Evolutionary conservation across 2,888 invertebrate genomes (phyloP).

Genomic region (Mythimna impura): DNA sequence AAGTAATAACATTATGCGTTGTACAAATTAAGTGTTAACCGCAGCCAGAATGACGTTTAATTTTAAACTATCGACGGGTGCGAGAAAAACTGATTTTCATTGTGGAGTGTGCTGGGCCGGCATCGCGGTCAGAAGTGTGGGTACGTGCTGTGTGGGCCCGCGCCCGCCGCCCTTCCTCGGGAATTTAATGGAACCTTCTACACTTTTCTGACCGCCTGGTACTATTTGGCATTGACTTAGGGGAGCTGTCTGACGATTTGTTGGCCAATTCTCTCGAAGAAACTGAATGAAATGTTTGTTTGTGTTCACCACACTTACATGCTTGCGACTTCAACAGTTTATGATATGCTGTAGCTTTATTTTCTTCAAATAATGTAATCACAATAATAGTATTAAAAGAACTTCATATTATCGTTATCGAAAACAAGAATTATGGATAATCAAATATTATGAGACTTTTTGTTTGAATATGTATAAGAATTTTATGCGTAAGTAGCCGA

Average conservation of each 20-base stretch:
- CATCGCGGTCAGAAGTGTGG: conserved; percentile 70
- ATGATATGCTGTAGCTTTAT: background rate
- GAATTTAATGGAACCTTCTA: conserved; percentile 77
- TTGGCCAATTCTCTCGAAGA: conserved; percentile 66
- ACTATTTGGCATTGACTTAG: conserved; percentile 90
- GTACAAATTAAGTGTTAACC: conserved; percentile 88
- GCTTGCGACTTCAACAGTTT: background rate
- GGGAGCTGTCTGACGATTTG: conserved; percentile 78
- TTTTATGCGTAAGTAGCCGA: conserved; percentile 39
- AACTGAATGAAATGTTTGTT: conserved; percentile 35
- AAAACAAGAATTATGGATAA: conserved; percentile 21
- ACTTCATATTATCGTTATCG: conserved; percentile 2
- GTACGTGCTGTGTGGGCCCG: conserved; percentile 71
- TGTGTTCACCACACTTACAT: conserved; percentile 2
- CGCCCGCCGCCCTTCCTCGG: conserved; percentile 62
- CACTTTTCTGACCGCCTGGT: conserved; percentile 80
- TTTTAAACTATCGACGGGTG: conserved; percentile 87
- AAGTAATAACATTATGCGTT: conserved; percentile 87
- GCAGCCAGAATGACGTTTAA: conserved; percentile 88
- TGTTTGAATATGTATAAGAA: conserved; percentile 43
- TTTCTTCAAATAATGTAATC: conserved; percentile 6
- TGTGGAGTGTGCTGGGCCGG: conserved; percentile 70
- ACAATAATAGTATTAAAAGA: conserved; percentile 8
- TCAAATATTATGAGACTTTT: conserved; percentile 44
- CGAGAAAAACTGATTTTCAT: conserved; percentile 87